These are phyloP conservation scores for Bradysia coprophila DNA, from an alignment of 1,140 invertebrate species.

Conservation along the genomic window DNA sequence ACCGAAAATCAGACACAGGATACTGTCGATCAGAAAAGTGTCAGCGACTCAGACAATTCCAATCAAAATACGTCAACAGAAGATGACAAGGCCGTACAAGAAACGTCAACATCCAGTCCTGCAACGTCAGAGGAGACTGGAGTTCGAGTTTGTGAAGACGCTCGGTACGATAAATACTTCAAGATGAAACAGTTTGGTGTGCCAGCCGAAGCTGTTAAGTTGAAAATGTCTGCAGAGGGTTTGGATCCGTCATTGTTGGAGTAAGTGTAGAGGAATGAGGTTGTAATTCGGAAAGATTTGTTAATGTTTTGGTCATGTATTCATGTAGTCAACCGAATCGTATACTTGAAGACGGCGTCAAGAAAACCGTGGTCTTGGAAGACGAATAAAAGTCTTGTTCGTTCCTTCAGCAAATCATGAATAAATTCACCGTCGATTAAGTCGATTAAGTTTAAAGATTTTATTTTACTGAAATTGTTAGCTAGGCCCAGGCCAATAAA, in stretches of 20 bases:
- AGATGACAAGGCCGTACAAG: constrained; percentile 2
- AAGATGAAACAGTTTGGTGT: constrained; percentile 82
- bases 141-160: constrained; percentile 11
- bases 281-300: constrained; percentile 4
- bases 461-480: no score
- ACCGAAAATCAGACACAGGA: background rate
- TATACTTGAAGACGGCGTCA: background rate
- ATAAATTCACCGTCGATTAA: background rate
- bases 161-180: constrained; percentile 54
- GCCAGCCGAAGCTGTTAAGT: constrained; percentile 52
- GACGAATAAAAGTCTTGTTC: background rate
- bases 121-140: background rate
- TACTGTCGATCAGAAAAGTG: constrained; percentile 4
- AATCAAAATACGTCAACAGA: constrained; percentile 5
- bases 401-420: background rate
- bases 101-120: background rate
- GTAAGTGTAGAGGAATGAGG: constrained; percentile 30
- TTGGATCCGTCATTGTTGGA: constrained; percentile 57
- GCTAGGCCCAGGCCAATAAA: no score
- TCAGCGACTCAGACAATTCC: constrained; percentile 2
- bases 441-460: background rate
- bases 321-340: background rate
- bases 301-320: background rate
- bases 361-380: background rate
- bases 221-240: constrained; percentile 68